phyloP scores from a whole-genome alignment of 2,113 vertebrate genomes.

The Scartelaos histophorus region DNA sequence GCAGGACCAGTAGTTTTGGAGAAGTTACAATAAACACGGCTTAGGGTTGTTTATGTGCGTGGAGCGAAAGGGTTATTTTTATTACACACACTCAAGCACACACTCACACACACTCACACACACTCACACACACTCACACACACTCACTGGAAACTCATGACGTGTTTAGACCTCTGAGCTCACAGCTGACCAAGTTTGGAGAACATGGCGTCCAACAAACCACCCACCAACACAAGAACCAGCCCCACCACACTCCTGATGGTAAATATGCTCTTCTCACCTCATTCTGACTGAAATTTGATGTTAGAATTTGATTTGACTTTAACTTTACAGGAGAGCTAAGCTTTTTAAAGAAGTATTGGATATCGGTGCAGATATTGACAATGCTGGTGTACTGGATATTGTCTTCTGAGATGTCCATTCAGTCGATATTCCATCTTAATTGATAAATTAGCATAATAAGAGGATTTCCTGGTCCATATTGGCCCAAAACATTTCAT shows the following conservation, averaged over 20 bases:
- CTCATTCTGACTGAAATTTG: too few relatives aligned
- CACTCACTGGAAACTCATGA: neutral
- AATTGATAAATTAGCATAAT: too few relatives aligned
- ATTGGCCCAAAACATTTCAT: too few relatives aligned
- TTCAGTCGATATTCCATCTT: too few relatives aligned
- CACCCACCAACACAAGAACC: neutral
- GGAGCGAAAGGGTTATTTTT: conserved; percentile 28
- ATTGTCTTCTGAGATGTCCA: too few relatives aligned
- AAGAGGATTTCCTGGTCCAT: too few relatives aligned
- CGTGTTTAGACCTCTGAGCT: conserved; percentile 2
- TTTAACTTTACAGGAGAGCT: too few relatives aligned
- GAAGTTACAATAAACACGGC: conserved; percentile 31
- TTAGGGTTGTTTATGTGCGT: conserved; percentile 38
- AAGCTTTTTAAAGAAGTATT: too few relatives aligned
- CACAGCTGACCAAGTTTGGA: conserved; percentile 8
- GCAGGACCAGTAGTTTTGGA: neutral
- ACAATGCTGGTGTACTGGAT: too few relatives aligned
- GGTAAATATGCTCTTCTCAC: neutral
- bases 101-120: neutral
- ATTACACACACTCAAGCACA: neutral
- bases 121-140: neutral
- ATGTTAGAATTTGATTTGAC: too few relatives aligned
- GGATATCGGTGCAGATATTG: too few relatives aligned
- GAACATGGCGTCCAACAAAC: neutral
- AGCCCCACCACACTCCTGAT: neutral